Evolutionary conservation across 2,113 vertebrate genomes (phyloP).

Genomic region (Coturnix japonica): DNA sequence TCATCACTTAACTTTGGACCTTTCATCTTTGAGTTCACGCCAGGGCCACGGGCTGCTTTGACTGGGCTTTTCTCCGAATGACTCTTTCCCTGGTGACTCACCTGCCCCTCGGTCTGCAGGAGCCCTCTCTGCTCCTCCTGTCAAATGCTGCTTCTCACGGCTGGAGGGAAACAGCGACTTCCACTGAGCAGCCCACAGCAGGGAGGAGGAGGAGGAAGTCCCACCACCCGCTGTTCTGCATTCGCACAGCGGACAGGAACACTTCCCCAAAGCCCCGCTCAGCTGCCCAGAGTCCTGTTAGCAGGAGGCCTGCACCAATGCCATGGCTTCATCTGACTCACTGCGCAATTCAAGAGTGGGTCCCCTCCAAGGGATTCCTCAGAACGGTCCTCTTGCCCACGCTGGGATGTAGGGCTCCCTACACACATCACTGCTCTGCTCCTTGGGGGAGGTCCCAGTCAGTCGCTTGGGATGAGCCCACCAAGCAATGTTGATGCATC

Average conservation of each 20-base stretch:
- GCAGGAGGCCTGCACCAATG: neutral
- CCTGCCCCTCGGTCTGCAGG: conserved; percentile 60
- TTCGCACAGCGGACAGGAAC: neutral
- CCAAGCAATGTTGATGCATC: neutral
- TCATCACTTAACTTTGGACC: conserved; percentile 64
- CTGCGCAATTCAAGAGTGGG: neutral
- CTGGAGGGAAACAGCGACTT: neutral
- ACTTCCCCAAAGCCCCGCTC: neutral
- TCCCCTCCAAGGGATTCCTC: neutral
- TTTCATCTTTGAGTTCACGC: conserved; percentile 70
- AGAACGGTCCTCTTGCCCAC: rapidly evolving
- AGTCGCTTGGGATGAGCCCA: neutral
- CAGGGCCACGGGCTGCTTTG: conserved; percentile 75
- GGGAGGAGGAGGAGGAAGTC: conserved; percentile 22
- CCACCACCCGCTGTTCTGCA: neutral
- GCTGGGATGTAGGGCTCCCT: neutral
- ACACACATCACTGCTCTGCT: rapidly evolving
- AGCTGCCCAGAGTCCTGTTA: rapidly evolving
- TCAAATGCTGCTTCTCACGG: neutral
- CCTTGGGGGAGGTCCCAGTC: neutral
- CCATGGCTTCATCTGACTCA: neutral
- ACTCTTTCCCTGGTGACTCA: conserved; percentile 76
- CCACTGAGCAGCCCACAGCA: neutral
- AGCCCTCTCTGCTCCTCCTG: conserved; percentile 62
- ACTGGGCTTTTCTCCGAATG: conserved; percentile 80